Evolutionary conservation across 2,113 vertebrate species (phyloP).

Genomic region (Menidia beryllina): DNA sequence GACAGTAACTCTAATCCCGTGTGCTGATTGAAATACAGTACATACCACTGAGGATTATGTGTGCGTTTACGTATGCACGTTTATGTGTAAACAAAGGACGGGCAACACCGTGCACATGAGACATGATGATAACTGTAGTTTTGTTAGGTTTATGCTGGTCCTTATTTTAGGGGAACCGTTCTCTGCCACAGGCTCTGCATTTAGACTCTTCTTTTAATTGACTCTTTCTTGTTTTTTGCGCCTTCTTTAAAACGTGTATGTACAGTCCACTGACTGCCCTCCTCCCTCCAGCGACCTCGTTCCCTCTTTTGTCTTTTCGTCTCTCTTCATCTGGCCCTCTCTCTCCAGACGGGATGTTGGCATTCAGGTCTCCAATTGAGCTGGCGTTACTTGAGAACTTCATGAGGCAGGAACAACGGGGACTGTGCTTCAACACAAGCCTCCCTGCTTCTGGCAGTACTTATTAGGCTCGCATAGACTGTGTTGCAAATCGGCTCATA

Average conservation of each 20-base stretch:
- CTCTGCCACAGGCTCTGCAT: not conserved
- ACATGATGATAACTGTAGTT: slow-evolving; percentile 19
- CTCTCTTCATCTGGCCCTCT: slow-evolving; percentile 38
- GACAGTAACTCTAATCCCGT: slow-evolving; percentile 56
- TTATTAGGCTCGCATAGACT: too few species aligned
- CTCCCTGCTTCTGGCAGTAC: too few species aligned
- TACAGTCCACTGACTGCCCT: slow-evolving; percentile 1
- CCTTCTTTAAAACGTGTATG: slow-evolving; percentile 1
- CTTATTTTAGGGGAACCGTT: not conserved
- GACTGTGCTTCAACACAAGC: slow-evolving; percentile 51
- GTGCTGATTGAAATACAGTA: slow-evolving; percentile 65
- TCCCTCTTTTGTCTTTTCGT: slow-evolving; percentile 27
- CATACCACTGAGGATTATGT: slow-evolving; percentile 56
- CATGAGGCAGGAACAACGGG: slow-evolving; percentile 64
- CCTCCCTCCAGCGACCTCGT: slow-evolving; percentile 15
- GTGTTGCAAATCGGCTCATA: too few species aligned
- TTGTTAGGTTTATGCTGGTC: slow-evolving; percentile 5
- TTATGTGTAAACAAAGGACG: slow-evolving; percentile 10
- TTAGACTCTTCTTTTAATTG: not conserved
- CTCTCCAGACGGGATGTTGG: slow-evolving; percentile 59
- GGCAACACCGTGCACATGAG: slow-evolving; percentile 10
- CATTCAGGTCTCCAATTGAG: slow-evolving; percentile 74
- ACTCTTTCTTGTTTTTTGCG: slow-evolving; percentile 3
- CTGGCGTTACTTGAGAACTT: slow-evolving; percentile 67
- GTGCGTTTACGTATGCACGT: not conserved